Percentiles rank a stretch among this genome's conserved stretches.
phyloP scores from a whole-genome alignment of 2,113 vertebrate species.

The Syngnathoides biaculeatus region DNA sequence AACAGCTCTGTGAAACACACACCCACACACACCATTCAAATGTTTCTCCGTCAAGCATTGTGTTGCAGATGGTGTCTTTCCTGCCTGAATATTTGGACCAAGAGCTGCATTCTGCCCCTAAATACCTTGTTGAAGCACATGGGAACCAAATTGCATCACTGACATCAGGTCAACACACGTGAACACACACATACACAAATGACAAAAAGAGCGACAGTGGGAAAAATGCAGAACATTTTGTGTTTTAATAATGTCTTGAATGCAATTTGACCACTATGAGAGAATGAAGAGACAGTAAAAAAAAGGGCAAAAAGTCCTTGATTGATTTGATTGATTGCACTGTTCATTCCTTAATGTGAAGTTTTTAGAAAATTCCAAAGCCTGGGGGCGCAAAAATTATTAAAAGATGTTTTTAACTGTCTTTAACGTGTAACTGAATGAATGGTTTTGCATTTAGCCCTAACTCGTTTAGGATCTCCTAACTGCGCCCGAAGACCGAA shows the following conservation, averaged over 20 bases:
- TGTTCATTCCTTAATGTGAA: constrained; percentile 76
- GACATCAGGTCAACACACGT: constrained; percentile 9
- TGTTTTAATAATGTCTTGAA: constrained; percentile 44
- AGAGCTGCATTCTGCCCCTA: constrained; percentile 18
- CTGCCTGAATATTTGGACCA: constrained; percentile 43
- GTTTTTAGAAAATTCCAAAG: constrained; percentile 62
- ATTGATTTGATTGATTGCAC: constrained; percentile 71
- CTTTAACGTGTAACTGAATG: background rate
- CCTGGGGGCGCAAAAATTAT: constrained; percentile 54
- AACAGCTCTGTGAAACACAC: constrained; percentile 29
- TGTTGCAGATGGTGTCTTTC: constrained; percentile 35
- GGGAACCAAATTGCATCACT: constrained; percentile 19
- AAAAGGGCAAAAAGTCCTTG: constrained; percentile 35
- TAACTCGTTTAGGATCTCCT: constrained; percentile 27
- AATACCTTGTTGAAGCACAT: constrained; percentile 5
- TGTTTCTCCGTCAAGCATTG: constrained; percentile 36
- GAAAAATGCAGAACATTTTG: constrained; percentile 14
- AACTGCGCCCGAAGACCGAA: constrained; percentile 18
- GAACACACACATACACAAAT: background rate
- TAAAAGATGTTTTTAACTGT: constrained; percentile 36
- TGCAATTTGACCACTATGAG: constrained; percentile 62
- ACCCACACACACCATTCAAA: constrained; percentile 1
- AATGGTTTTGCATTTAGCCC: constrained; percentile 5
- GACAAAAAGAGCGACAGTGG: background rate
- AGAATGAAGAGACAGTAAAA: constrained; percentile 54